Evolutionary conservation across 35 echinoderm and acorn worm genomes (phyloP).

Genomic region (Strongylocentrotus purpuratus): DNA sequence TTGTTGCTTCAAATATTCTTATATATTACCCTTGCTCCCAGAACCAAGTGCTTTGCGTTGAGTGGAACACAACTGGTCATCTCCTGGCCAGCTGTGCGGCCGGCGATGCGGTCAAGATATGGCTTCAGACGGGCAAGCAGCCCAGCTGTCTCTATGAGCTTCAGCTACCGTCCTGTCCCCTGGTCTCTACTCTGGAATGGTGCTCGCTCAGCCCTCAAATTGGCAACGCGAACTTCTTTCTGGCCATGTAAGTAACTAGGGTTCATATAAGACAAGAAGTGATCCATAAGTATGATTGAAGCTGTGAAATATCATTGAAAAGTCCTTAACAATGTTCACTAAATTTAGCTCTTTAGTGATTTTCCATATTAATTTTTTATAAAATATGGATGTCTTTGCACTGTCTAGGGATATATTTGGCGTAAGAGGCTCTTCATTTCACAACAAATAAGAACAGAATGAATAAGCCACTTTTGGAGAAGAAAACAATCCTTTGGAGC

Average conservation of each 20-base stretch:
- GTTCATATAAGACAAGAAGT: neutral
- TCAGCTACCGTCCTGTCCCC: slow-evolving; percentile 55
- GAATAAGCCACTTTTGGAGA: too few relatives aligned
- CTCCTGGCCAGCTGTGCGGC: slow-evolving; percentile 79
- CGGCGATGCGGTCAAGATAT: slow-evolving; percentile 80
- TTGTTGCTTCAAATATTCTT: too few relatives aligned
- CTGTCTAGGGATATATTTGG: too few relatives aligned
- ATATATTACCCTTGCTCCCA: neutral
- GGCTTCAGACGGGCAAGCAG: slow-evolving; percentile 70
- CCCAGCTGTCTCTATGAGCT: slow-evolving; percentile 79
- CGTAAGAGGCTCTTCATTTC: too few relatives aligned
- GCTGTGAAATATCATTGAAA: too few relatives aligned
- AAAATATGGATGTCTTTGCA: too few relatives aligned
- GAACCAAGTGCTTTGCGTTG: slow-evolving; percentile 47
- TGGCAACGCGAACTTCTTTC: slow-evolving; percentile 56
- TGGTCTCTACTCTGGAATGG: slow-evolving; percentile 55
- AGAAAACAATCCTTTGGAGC: too few relatives aligned
- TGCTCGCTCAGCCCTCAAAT: slow-evolving; percentile 55
- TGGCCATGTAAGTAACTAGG: slow-evolving; percentile 63
- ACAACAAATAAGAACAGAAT: too few relatives aligned
- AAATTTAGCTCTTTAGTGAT: too few relatives aligned
- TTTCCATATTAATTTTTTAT: too few relatives aligned
- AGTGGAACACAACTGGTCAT: slow-evolving; percentile 91
- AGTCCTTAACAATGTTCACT: too few relatives aligned
- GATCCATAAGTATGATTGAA: too few relatives aligned